Percentiles rank a stretch among this genome's conserved stretches.
Evolutionary conservation across 2,797 vertebrate species (phyloP).

Genomic region (Nannoperca australis): DNA sequence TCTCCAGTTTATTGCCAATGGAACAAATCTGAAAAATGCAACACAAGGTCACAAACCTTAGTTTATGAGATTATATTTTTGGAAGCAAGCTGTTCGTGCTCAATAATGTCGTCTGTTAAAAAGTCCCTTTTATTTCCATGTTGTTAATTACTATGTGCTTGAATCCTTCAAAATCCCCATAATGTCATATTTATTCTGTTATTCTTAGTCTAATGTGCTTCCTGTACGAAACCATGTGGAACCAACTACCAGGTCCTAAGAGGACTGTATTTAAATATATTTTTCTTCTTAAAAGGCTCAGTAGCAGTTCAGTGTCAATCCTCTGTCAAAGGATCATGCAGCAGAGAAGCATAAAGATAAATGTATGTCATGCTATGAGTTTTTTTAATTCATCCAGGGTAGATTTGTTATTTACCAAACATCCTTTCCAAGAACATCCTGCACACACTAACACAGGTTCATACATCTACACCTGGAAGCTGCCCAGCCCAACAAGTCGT

Average conservation of each 20-base stretch:
- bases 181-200: constrained; percentile 47
- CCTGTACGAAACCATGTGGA: constrained; percentile 31
- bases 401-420: background rate
- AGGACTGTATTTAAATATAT: constrained; percentile 32
- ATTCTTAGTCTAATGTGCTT: constrained; percentile 37
- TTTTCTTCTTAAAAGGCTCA: constrained; percentile 17
- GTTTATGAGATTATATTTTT: constrained; percentile 32
- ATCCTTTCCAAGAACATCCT: constrained; percentile 16
- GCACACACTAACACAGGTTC: constrained; percentile 11
- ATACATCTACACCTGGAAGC: constrained; percentile 26
- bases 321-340: constrained; percentile 4
- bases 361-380: background rate
- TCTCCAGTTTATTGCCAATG: background rate
- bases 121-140: constrained; percentile 29
- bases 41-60: constrained; percentile 2
- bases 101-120: constrained; percentile 11
- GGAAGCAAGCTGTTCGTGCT: constrained; percentile 14
- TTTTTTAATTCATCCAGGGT: background rate
- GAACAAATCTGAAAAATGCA: constrained; percentile 10
- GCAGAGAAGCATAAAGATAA: constrained; percentile 19
- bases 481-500: constrained; percentile 30
- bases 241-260: constrained; percentile 1
- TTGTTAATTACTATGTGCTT: constrained; percentile 45
- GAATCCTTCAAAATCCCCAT: constrained; percentile 58
- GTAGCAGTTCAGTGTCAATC: background rate